phyloP scores from a whole-genome alignment of 2,113 vertebrate genomes.

The Eira barbara region DNA sequence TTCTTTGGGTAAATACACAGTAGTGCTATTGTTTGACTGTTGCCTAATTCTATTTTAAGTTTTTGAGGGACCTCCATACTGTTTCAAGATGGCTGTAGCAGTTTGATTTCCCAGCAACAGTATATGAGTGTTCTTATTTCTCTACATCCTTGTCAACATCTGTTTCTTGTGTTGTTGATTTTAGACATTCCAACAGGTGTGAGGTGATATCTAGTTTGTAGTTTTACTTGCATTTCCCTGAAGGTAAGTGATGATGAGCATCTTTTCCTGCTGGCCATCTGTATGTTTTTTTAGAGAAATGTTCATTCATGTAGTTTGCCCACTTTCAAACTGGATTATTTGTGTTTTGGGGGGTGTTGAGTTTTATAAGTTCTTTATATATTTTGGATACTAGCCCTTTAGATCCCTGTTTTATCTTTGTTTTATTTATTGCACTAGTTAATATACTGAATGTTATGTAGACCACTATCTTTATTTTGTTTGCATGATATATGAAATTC shows the following conservation, averaged over 20 bases:
- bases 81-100: neutral
- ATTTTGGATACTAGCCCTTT: no score
- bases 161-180: neutral
- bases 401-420: no score
- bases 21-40: neutral
- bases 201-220: neutral
- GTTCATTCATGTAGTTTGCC: neutral
- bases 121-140: neutral
- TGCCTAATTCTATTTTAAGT: neutral
- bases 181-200: neutral
- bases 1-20: neutral
- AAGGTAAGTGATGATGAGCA: neutral
- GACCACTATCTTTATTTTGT: no score
- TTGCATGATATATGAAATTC: no score
- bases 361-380: no score
- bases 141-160: neutral
- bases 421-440: no score
- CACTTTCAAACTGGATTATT: neutral
- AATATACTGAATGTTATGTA: no score
- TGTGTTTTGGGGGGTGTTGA: no score
- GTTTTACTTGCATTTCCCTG: neutral
- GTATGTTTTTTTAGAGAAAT: neutral
- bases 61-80: neutral
- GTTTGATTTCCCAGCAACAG: neutral
- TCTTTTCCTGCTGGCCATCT: neutral